Percentiles rank a stretch among this genome's conserved stretches.
These are phyloP conservation scores for Agapostemon virescens DNA, from an alignment of 2,888 invertebrate genomes.

Conservation along the genomic window DNA sequence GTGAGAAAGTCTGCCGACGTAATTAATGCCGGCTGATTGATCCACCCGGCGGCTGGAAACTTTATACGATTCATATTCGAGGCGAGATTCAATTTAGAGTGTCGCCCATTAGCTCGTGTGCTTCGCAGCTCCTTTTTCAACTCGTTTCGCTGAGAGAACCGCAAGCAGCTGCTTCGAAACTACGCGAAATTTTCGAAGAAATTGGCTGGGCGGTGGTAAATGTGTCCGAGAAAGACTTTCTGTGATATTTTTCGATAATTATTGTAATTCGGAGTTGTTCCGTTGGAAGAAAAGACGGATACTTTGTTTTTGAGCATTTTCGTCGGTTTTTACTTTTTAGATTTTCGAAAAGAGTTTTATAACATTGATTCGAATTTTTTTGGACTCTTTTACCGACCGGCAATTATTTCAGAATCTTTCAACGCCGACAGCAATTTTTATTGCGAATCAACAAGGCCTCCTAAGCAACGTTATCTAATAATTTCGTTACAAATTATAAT, in stretches of 20 bases:
- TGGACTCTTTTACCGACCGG: too few relatives aligned
- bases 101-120: background rate
- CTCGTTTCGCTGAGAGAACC: background rate
- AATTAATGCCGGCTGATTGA: constrained; percentile 30
- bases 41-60: constrained; percentile 38
- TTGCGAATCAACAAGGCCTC: too few relatives aligned
- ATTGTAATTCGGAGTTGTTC: too few relatives aligned
- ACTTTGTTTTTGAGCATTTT: too few relatives aligned
- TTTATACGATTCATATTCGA: constrained; percentile 10
- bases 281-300: background rate
- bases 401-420: too few relatives aligned
- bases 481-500: too few relatives aligned
- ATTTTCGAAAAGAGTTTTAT: too few relatives aligned
- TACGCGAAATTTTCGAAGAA: background rate
- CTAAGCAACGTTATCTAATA: too few relatives aligned
- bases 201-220: background rate
- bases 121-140: background rate
- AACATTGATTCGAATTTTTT: too few relatives aligned
- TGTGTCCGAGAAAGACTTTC: background rate
- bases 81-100: background rate
- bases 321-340: background rate
- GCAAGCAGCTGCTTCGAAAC: background rate
- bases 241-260: background rate
- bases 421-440: too few relatives aligned
- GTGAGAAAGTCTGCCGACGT: constrained; percentile 40